Percentiles rank a stretch among this genome's conserved stretches.
These are phyloP conservation scores for Minunthozetes semirufus DNA, from an alignment of 2,888 invertebrate species.

Conservation along the genomic window DNA sequence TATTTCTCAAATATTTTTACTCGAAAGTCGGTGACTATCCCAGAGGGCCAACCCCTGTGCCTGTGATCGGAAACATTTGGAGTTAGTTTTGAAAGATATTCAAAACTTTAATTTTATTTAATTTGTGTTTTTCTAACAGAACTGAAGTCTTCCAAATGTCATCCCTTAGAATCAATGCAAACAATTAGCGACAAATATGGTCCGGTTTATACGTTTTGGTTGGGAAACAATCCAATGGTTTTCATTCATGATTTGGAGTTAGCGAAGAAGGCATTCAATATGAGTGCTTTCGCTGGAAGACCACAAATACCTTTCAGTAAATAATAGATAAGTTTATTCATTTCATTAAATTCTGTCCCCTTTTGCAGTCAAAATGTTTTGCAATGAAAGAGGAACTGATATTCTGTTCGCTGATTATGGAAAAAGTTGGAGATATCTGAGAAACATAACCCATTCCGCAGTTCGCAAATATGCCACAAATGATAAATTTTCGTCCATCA, in stretches of 20 bases:
- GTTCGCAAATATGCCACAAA: conserved; percentile 6
- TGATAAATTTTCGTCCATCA: not conserved
- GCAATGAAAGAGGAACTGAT: not conserved
- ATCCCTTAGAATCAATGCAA: not conserved
- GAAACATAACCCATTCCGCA: conserved; percentile 5
- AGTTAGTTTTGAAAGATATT: not conserved
- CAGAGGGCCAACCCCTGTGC: conserved; percentile 12
- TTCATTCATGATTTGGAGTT: conserved; percentile 22
- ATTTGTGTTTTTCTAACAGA: no score
- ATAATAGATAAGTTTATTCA: not conserved
- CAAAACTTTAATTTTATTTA: not conserved
- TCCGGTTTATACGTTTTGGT: conserved; percentile 21
- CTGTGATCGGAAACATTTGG: conserved; percentile 13
- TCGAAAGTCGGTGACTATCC: not conserved
- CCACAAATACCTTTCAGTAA: not conserved
- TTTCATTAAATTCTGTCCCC: not conserved
- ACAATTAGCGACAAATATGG: not conserved
- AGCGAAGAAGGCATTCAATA: not conserved
- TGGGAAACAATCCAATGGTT: conserved; percentile 30
- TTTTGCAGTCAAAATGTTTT: not conserved
- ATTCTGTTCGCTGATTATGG: conserved; percentile 2
- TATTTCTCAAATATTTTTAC: not conserved
- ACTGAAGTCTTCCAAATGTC: not conserved
- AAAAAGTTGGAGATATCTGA: not conserved
- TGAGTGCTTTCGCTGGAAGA: not conserved